Evolutionary conservation across 2,113 vertebrate genomes (phyloP).

Genomic region (Pollachius pollachius): DNA sequence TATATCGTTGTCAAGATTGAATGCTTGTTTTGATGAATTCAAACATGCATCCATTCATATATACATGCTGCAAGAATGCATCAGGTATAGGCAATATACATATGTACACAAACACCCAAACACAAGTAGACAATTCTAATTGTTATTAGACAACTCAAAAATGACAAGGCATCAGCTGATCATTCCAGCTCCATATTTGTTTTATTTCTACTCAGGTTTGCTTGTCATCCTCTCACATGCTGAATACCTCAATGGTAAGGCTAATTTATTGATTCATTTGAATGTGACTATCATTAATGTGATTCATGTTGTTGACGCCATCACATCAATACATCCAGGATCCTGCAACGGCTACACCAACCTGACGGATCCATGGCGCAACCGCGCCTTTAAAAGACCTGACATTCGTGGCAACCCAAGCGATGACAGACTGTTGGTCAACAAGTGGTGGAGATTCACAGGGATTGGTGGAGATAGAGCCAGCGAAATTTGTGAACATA

Average conservation of each 20-base stretch:
- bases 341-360: conserved; percentile 36
- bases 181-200: not conserved
- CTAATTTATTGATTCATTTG: not conserved
- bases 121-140: not conserved
- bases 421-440: fast-evolving
- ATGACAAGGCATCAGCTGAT: not conserved
- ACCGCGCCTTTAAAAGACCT: not conserved
- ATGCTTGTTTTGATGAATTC: too few species aligned
- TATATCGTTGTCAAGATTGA: too few species aligned
- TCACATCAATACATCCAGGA: conserved; percentile 14
- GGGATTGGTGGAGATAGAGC: conserved; percentile 29
- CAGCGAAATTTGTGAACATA: fast-evolving
- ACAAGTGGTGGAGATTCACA: conserved; percentile 39
- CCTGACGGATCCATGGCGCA: conserved; percentile 50
- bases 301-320: not conserved
- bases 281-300: not conserved
- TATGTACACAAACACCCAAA: too few species aligned
- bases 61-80: too few species aligned
- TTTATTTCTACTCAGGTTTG: conserved; percentile 4
- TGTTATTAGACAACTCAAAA: not conserved
- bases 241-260: not conserved
- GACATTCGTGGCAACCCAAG: not conserved
- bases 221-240: not conserved
- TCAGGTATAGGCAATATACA: too few species aligned
- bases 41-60: too few species aligned